phyloP scores from a whole-genome alignment of 2,888 invertebrate genomes.

The Neelides folsomi region DNA sequence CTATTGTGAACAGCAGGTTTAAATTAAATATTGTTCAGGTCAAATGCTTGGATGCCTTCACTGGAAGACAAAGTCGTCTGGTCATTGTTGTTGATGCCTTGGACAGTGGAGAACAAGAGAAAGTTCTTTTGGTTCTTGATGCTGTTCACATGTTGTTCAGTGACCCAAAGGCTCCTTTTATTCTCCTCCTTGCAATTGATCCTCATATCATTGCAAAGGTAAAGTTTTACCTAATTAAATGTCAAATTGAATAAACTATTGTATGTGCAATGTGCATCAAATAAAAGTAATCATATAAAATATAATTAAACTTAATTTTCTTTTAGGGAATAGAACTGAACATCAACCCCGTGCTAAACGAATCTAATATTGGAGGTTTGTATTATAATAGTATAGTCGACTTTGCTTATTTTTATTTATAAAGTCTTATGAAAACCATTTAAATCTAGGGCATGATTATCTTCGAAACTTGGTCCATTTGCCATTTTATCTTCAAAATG shows the following conservation, averaged over 20 bases:
- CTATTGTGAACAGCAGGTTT: too few species aligned
- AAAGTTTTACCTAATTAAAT: conserved; percentile 16
- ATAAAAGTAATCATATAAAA: too few species aligned
- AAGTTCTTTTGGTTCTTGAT: conserved; percentile 81
- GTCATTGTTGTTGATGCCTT: conserved; percentile 94
- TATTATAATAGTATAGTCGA: too few species aligned
- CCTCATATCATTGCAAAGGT: conserved; percentile 97
- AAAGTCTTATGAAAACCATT: not conserved
- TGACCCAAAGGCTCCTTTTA: conserved; percentile 85
- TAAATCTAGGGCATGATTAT: conserved; percentile 47
- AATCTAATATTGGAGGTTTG: conserved; percentile 76
- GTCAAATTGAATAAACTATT: too few species aligned
- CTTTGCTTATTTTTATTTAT: conserved; percentile 34
- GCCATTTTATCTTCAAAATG: conserved; percentile 95
- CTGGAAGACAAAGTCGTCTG: conserved; percentile 80
- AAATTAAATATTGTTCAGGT: too few species aligned
- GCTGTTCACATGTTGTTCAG: conserved; percentile 91
- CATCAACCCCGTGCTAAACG: conserved; percentile 70
- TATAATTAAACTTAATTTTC: conserved; percentile 7
- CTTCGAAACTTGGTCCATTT: conserved; percentile 90
- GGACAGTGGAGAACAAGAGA: conserved; percentile 95
- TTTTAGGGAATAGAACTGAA: conserved; percentile 74
- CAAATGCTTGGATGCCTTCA: conserved; percentile 83
- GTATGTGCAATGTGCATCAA: too few species aligned
- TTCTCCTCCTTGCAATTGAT: conserved; percentile 90